Base-by-base conservation (phyloP, 1,140 invertebrate genomes). In the Drosophila hydei region DNA sequence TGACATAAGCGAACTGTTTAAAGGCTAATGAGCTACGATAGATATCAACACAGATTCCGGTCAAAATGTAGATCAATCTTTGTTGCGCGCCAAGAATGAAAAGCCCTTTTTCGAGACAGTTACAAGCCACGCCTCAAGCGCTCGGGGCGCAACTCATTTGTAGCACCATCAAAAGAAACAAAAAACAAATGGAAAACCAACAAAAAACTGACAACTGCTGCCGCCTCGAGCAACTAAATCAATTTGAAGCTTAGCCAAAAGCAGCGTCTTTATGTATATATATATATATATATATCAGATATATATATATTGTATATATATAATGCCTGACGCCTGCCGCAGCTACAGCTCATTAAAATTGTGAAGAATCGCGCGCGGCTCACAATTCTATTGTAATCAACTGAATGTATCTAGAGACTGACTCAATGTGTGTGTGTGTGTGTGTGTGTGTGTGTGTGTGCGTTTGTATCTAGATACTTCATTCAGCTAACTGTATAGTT, bases 401-500 rank as follows among this genome's bases (percentile, higher is more conserved):
- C 64, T 68, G 19, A 56, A 50, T 72, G 56, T 78, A 68, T 60
- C 9, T 64, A 21, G 11, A 27, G 12, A 42, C 45, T 54, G 40
- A 23, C 42, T 58, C 36, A 16, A 42, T 6, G 27, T 60, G 14
- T 45, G 23, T 21, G 8, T 51, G 30, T 67, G 16, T 43, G 55
- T 45, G 25, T 51, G 38, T n/a, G 16, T 52, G 25, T 38, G 23
- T 25, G 54, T 50, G 18, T 33, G 38, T 47, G 43, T 58, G 33
- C 42, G 59, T 40, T 19, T 52, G 21, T 69, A 38, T 16, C 61
- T 48, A 51, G 36, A 52, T 45, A 51, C 55, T 80, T 72, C 60
- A 72, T 75, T 79, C 63, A 80, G 67, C 55, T 90, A 90, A 90
- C 88, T 90, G 88, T 90, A 89, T 90, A 88, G 88, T 90, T 90